phyloP scores from a whole-genome alignment of 2,797 vertebrate species.

The Scolopax rusticola region DNA sequence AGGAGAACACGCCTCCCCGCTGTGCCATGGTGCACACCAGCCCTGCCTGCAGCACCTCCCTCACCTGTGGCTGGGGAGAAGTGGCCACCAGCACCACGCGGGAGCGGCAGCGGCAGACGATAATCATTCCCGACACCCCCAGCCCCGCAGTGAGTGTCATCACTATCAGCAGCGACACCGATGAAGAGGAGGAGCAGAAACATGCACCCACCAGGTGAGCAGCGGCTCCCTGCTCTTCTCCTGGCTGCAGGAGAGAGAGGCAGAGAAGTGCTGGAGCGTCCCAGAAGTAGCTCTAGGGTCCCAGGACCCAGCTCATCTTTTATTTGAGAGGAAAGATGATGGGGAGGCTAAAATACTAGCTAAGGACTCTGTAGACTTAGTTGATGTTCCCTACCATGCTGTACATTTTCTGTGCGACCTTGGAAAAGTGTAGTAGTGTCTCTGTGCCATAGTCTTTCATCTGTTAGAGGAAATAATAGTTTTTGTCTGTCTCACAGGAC shows the following conservation, averaged over 20 bases:
- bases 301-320: neutral
- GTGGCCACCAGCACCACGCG: conserved; percentile 85
- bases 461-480: neutral
- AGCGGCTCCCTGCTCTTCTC: neutral
- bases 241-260: neutral
- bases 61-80: conserved; percentile 86
- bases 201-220: conserved; percentile 90
- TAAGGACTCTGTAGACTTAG: neutral
- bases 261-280: neutral
- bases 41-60: conserved; percentile 83
- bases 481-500: neutral
- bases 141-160: conserved; percentile 98
- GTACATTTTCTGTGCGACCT: neutral
- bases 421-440: neutral
- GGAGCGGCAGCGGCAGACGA: conserved; percentile 93
- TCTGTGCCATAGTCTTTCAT: neutral
- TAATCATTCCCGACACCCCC: conserved; percentile 97
- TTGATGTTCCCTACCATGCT: neutral
- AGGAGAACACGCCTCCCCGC: conserved; percentile 97
- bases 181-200: conserved; percentile 97
- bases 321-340: neutral
- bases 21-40: conserved; percentile 91
- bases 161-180: conserved; percentile 99
- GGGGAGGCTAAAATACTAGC: neutral
- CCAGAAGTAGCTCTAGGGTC: neutral